Evolutionary conservation across 2,888 invertebrate genomes (phyloP), one percentile per base, ranked within the genome.

Genomic region (Amblyjoppa fuscipennis): DNA sequence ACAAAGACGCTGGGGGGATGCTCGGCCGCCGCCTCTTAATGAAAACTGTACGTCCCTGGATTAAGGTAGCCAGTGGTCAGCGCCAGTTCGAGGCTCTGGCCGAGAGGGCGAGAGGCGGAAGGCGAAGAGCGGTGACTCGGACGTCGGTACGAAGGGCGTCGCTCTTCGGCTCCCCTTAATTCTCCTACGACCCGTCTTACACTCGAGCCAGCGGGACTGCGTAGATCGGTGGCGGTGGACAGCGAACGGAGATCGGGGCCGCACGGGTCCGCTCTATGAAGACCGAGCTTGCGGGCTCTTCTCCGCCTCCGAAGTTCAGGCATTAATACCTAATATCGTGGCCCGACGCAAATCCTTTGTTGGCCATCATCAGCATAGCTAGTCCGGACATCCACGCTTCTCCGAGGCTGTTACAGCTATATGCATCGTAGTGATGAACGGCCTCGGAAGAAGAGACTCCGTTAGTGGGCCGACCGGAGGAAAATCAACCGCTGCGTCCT

Each of bases 321-420:
- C 92, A 94, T 94, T 94, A 93, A 94, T 94, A 94, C 92, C 93
- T 94, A 94, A 94, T 94, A 94, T 93, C 92, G 89, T 90, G 90
- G 88, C 88, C 87, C 91, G 90, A 85, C 77, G 81, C 81, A 83
- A 81, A 86, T 86, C 86, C 86, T 86, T 86, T 86, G 87, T 88
- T 88, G 82, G 86, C 83, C 74, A 83, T 83, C 83, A 81, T 83
- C 83, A 83, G 74, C 77, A 61, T 77, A 74, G 83, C 64, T 75
- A 64, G 80, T 83, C 56, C 28, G 56, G 53, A 83, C 77, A 34
- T 83, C 41, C 68, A 64, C 68, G 77, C 45, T 61, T 83, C 56
- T 61, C 81, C 16, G 69, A 77, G 53, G 61, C 64, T 74, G n/a
- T 68, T 66, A 56, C n/a, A 76, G 70, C 71, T 71, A 76, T n/a